Percentiles rank a stretch among this genome's conserved stretches.
Evolutionary conservation across 2,888 invertebrate species (phyloP).

Genomic region (Trypoxylon attenuatum): DNA sequence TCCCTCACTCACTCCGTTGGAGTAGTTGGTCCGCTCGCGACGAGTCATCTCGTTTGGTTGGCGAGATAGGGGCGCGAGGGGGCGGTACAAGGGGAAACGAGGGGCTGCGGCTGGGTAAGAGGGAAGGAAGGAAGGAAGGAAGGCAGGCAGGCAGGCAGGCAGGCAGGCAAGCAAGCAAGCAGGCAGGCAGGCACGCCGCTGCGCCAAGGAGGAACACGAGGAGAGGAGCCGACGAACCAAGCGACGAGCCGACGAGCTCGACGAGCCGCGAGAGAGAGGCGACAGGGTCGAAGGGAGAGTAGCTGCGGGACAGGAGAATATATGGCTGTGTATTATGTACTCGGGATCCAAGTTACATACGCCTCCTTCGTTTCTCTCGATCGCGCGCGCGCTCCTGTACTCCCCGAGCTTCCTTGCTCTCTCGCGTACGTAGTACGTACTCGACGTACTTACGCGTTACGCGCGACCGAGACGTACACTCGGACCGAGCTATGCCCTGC

Average conservation of each 20-base stretch:
- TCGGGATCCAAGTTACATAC: constrained; percentile 49
- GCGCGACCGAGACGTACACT: too few relatives aligned
- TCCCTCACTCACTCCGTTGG: constrained; percentile 19
- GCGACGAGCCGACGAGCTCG: too few relatives aligned
- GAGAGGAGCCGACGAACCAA: constrained; percentile 26
- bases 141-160: constrained; percentile 18
- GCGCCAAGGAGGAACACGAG: constrained; percentile 33
- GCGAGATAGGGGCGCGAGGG: constrained; percentile 17
- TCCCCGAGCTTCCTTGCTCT: not conserved
- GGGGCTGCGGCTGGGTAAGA: not conserved
- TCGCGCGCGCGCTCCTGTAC: constrained; percentile 18
- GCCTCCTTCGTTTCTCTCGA: constrained; percentile 42
- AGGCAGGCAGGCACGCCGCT: constrained; percentile 15
- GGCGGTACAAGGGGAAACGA: not conserved
- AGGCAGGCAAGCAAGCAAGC: constrained; percentile 22
- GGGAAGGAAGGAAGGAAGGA: constrained; percentile 5
- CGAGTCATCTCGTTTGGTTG: constrained; percentile 58
- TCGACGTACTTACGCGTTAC: not conserved
- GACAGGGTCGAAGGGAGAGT: constrained; percentile 57
- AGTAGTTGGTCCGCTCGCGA: constrained; percentile 34
- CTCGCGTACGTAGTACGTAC: not conserved
- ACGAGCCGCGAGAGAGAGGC: too few relatives aligned
- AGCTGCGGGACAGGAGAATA: constrained; percentile 55
- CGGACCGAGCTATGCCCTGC: too few relatives aligned
- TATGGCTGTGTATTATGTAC: constrained; percentile 58